phyloP scores from a whole-genome alignment of 92 coral and sea anemone species.

The Phymanthus crucifer region DNA sequence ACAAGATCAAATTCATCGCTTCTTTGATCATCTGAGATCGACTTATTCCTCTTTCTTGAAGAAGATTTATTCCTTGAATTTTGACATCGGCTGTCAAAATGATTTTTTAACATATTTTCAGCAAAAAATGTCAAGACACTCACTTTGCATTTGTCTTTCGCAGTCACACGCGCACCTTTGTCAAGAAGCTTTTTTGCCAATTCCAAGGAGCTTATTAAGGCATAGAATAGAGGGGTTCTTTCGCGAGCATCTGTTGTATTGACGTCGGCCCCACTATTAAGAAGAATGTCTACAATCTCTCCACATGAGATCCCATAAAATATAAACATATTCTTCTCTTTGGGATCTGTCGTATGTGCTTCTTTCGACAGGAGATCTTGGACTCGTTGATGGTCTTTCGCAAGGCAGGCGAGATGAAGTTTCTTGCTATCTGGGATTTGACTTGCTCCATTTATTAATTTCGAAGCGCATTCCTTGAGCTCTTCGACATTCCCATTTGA shows the following conservation, averaged over 20 bases:
- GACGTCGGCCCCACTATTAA: no score
- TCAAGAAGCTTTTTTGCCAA: not conserved
- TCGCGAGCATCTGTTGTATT: no score
- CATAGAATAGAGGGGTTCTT: no score
- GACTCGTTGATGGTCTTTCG: not conserved
- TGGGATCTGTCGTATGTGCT: not conserved
- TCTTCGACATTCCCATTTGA: no score
- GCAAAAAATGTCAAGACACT: not conserved
- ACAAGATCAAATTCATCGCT: not conserved
- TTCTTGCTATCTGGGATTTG: not conserved
- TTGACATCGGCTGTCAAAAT: not conserved
- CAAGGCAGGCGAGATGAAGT: not conserved
- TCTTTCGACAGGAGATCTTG: not conserved
- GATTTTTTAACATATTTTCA: not conserved
- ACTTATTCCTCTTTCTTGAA: not conserved
- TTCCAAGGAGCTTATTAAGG: not conserved
- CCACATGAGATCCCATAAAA: no score
- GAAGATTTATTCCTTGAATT: no score
- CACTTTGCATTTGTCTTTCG: not conserved
- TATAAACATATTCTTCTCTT: not conserved
- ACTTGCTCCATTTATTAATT: not conserved
- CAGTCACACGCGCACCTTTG: not conserved
- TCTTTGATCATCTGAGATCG: not conserved
- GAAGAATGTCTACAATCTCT: no score
- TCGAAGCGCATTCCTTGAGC: not conserved